These are phyloP conservation scores for Leptocoma aspasia DNA, from an alignment of 2,113 vertebrate species.

Conservation along the genomic window DNA sequence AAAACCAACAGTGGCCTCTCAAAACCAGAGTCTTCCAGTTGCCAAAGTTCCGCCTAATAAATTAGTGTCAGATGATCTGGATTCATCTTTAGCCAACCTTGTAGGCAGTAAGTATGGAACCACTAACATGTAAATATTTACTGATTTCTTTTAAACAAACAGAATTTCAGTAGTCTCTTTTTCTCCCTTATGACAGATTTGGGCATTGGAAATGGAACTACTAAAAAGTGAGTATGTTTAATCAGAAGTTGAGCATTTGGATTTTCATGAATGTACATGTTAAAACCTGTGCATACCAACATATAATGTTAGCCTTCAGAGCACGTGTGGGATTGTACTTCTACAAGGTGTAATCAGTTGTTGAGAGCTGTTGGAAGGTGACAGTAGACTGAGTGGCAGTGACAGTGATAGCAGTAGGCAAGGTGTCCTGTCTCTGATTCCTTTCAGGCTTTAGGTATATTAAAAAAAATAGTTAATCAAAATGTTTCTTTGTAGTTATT, in stretches of 20 bases:
- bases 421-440: background rate
- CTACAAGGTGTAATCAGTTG: background rate
- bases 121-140: background rate
- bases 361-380: background rate
- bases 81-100: slow-evolving; percentile 93
- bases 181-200: slow-evolving; percentile 78
- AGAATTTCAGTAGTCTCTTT: slow-evolving; percentile 14
- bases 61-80: slow-evolving; percentile 91
- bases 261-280: background rate
- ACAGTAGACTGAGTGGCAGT: background rate
- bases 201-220: slow-evolving; percentile 96
- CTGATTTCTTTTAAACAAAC: background rate
- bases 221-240: slow-evolving; percentile 89
- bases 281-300: background rate
- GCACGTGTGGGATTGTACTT: background rate
- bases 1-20: slow-evolving; percentile 91
- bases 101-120: slow-evolving; percentile 89
- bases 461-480: background rate
- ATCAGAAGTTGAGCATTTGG: background rate
- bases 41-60: slow-evolving; percentile 84
- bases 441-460: background rate
- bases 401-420: background rate
- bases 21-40: slow-evolving; percentile 83
- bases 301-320: background rate
- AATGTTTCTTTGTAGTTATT: background rate